Evolutionary conservation across 2,113 vertebrate species (phyloP).

Genomic region (Rhinopomastus cyanomelas): DNA sequence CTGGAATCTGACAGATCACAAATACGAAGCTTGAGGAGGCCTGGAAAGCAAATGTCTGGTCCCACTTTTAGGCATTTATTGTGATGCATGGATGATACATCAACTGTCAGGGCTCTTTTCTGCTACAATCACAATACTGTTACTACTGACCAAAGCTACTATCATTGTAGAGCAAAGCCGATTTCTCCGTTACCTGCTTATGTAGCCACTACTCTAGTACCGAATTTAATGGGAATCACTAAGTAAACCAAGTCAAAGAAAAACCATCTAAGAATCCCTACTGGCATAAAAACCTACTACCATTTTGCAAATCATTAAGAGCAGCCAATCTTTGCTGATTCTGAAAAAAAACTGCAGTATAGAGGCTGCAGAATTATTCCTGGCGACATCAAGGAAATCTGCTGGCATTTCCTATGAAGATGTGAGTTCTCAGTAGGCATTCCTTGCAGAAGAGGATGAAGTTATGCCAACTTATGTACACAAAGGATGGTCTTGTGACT

Average conservation of each 20-base stretch:
- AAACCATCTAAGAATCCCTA: not conserved
- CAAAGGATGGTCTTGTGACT: not conserved
- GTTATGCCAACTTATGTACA: not conserved
- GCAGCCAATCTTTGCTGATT: not conserved
- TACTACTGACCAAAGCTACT: not conserved
- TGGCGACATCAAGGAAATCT: not conserved
- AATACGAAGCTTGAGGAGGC: not conserved
- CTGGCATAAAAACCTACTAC: not conserved
- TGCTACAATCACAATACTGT: not conserved
- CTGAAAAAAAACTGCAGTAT: not conserved
- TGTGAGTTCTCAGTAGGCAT: not conserved
- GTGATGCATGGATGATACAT: not conserved
- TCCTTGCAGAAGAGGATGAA: not conserved
- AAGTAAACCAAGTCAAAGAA: not conserved
- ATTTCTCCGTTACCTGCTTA: not conserved
- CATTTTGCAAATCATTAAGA: not conserved
- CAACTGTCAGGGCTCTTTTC: not conserved
- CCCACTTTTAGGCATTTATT: not conserved
- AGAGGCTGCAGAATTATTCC: not conserved
- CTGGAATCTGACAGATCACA: not conserved
- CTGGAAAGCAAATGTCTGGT: constrained; percentile 23
- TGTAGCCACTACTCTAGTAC: not conserved
- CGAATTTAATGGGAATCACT: not conserved
- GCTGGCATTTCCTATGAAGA: not conserved
- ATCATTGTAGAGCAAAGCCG: not conserved